Conservation (phyloP, 2,888 invertebrate genomes). For the Lobophora halterata region DNA sequence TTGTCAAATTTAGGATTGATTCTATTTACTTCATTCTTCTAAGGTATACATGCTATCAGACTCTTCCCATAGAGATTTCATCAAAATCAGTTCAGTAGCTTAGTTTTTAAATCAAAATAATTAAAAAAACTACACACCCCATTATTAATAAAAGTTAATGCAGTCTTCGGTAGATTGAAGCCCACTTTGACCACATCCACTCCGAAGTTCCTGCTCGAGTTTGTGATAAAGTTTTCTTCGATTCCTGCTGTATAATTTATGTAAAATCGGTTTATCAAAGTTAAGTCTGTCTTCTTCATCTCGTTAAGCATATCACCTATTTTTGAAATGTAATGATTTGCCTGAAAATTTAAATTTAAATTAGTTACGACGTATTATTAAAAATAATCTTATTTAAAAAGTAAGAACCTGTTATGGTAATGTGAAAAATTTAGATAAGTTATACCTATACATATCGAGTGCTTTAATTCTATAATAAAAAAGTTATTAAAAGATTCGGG, state of each 20-base stretch:
- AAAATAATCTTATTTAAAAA: too few species aligned
- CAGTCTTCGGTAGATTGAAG: slow-evolving; percentile 40
- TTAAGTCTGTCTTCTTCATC: slow-evolving; percentile 32
- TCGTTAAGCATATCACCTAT: slow-evolving; percentile 10
- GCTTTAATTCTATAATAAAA: too few species aligned
- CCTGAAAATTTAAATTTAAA: too few species aligned
- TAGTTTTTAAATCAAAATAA: too few species aligned
- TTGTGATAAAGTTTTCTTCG: slow-evolving; percentile 32
- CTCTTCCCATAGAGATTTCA: too few species aligned
- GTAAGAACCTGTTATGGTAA: too few species aligned
- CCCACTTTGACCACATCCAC: slow-evolving; percentile 48
- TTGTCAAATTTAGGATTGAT: neutral
- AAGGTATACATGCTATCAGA: too few species aligned
- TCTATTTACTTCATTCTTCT: neutral
- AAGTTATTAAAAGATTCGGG: too few species aligned
- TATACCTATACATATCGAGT: too few species aligned
- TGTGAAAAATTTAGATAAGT: too few species aligned
- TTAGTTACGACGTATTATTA: too few species aligned
- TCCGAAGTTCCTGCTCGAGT: slow-evolving; percentile 38
- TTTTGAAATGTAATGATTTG: slow-evolving; percentile 31
- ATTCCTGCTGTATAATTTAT: slow-evolving; percentile 43
- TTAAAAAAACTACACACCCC: slow-evolving; percentile 42
- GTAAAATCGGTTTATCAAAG: slow-evolving; percentile 47
- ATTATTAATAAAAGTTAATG: slow-evolving; percentile 47
- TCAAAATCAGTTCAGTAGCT: too few species aligned